A percentile compares a stretch with the other conserved stretches of the same genome.
These are phyloP conservation scores for Aeoliscus strigatus DNA, from an alignment of 2,797 vertebrate genomes.

Conservation along the genomic window DNA sequence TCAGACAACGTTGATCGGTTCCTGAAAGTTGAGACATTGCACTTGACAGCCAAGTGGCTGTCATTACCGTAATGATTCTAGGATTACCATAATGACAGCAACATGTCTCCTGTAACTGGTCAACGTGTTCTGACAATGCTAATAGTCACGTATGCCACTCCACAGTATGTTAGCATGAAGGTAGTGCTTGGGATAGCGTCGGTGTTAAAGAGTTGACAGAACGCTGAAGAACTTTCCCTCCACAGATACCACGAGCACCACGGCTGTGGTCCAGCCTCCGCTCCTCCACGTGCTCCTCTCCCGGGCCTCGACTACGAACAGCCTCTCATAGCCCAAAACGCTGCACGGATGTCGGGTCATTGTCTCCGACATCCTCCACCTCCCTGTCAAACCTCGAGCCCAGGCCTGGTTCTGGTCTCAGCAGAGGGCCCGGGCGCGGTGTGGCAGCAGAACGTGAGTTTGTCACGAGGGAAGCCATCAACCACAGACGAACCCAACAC, in stretches of 20 bases:
- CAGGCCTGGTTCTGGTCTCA: slow-evolving; percentile 8
- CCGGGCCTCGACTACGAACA: slow-evolving; percentile 40
- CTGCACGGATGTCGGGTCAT: not conserved
- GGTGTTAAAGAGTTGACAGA: too few relatives aligned
- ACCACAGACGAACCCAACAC: slow-evolving; percentile 25
- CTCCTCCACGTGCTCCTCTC: slow-evolving; percentile 24
- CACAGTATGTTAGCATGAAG: too few relatives aligned
- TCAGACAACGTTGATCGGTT: too few relatives aligned
- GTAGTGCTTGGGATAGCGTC: too few relatives aligned
- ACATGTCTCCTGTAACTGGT: too few relatives aligned
- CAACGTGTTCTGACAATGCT: too few relatives aligned
- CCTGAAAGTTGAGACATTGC: too few relatives aligned
- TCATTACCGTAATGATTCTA: too few relatives aligned
- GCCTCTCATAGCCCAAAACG: slow-evolving; percentile 20
- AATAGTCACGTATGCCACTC: too few relatives aligned
- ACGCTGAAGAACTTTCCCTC: slow-evolving; percentile 2
- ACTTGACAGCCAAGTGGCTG: too few relatives aligned
- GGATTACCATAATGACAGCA: too few relatives aligned
- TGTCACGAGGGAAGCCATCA: too few relatives aligned
- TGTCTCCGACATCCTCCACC: slow-evolving; percentile 15
- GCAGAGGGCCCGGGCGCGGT: not conserved
- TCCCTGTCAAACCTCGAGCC: slow-evolving; percentile 10
- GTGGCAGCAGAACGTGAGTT: slow-evolving; percentile 35
- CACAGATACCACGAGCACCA: slow-evolving; percentile 59
- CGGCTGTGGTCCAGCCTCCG: slow-evolving; percentile 2